Percentiles rank a stretch among this genome's conserved stretches.
phyloP scores from a whole-genome alignment of 2,797 vertebrate genomes.

The Fistularia tabacaria region DNA sequence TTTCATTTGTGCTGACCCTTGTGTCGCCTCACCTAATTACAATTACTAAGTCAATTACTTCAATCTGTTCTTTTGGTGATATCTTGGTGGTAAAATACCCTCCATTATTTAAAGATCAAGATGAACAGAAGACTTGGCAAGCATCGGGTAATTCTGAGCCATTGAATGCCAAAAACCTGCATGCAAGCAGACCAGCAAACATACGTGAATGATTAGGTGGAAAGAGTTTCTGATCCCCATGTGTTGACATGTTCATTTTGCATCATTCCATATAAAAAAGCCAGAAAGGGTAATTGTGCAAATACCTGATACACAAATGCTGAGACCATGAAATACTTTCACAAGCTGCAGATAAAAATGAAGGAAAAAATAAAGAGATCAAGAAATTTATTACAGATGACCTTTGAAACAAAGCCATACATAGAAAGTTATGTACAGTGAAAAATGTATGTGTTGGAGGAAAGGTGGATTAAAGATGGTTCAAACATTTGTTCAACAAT shows the following conservation, averaged over 20 bases:
- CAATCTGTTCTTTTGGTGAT: constrained; percentile 20
- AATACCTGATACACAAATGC: too few relatives aligned
- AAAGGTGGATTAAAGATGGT: too few relatives aligned
- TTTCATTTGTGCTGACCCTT: constrained; percentile 2
- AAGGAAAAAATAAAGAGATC: too few relatives aligned
- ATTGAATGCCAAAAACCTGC: constrained; percentile 13
- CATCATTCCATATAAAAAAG: constrained; percentile 13
- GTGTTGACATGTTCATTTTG: constrained; percentile 11
- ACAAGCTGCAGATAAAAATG: too few relatives aligned
- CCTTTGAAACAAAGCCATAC: too few relatives aligned
- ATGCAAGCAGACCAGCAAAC: constrained; percentile 19
- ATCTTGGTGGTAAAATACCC: background rate
- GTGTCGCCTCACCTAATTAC: constrained; percentile 20
- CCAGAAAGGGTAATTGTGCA: background rate
- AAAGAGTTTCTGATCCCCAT: constrained; percentile 24
- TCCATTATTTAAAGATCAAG: background rate
- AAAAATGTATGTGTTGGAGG: too few relatives aligned
- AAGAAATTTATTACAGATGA: background rate
- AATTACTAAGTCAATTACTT: constrained; percentile 24
- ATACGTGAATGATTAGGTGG: constrained; percentile 41
- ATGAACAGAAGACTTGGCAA: constrained; percentile 19
- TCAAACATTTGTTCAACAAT: too few relatives aligned
- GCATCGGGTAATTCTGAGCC: constrained; percentile 10
- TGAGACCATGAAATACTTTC: too few relatives aligned
- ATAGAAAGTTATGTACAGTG: too few relatives aligned